Evolutionary conservation across 2,113 vertebrate genomes (phyloP).

Genomic region (Prionailurus viverrinus): DNA sequence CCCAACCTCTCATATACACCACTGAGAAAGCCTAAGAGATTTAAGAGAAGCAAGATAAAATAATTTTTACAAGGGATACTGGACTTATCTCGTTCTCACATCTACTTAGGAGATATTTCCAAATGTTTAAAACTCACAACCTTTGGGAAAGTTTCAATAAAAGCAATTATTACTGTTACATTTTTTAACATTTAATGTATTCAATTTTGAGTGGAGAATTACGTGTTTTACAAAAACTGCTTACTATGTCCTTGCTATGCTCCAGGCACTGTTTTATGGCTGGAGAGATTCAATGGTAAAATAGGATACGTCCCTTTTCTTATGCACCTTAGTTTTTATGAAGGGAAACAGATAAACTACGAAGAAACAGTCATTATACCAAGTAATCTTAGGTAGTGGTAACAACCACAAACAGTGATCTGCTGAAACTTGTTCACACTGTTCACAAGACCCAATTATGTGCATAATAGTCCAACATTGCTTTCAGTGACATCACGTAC

Average conservation of each 20-base stretch:
- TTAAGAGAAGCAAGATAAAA: neutral
- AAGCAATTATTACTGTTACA: neutral
- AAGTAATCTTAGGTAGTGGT: neutral
- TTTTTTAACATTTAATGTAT: neutral
- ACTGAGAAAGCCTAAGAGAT: neutral
- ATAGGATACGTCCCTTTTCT: neutral
- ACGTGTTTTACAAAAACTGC: neutral
- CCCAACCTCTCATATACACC: neutral
- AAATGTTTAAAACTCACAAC: neutral
- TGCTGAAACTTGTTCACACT: neutral
- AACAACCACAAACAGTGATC: neutral
- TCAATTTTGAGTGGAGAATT: neutral
- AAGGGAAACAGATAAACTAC: neutral
- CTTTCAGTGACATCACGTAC: neutral
- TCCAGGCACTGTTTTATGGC: neutral
- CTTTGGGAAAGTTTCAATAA: neutral
- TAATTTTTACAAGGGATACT: constrained; percentile 18
- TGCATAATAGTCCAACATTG: neutral
- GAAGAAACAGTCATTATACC: neutral
- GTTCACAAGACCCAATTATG: neutral
- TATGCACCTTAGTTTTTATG: neutral
- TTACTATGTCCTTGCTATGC: neutral
- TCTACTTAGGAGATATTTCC: neutral
- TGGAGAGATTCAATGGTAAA: neutral
- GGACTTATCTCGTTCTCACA: neutral